These are phyloP conservation scores for Tachypleus tridentatus DNA, from an alignment of 1,140 invertebrate genomes.

Conservation along the genomic window DNA sequence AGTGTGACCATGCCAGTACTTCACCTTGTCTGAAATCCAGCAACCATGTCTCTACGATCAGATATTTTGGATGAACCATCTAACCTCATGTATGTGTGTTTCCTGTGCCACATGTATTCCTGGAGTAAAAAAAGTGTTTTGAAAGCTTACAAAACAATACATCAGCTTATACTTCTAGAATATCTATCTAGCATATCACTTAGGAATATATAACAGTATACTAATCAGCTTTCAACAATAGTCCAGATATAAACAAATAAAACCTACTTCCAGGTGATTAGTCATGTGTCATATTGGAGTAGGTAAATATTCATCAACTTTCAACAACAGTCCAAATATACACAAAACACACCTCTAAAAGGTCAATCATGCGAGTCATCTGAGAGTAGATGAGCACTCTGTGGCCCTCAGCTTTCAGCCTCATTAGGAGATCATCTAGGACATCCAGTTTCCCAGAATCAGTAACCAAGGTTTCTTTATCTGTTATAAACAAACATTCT, in stretches of 20 bases:
- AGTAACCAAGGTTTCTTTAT: slow-evolving; percentile 79
- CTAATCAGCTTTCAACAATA: too few relatives aligned
- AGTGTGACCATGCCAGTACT: too few relatives aligned
- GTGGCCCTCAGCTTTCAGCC: slow-evolving; percentile 74
- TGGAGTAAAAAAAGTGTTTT: slow-evolving; percentile 31
- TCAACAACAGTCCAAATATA: too few relatives aligned
- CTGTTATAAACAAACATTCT: slow-evolving; percentile 33
- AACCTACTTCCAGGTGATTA: too few relatives aligned
- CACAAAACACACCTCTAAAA: slow-evolving; percentile 60
- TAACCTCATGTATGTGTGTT: slow-evolving; percentile 81
- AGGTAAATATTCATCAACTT: too few relatives aligned
- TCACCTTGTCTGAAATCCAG: slow-evolving; percentile 63
- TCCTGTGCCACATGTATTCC: slow-evolving; percentile 89
- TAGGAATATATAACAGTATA: too few relatives aligned
- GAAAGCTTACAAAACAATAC: too few relatives aligned
- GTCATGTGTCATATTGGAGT: too few relatives aligned
- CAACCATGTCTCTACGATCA: slow-evolving; percentile 81
- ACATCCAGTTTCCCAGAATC: slow-evolving; percentile 88
- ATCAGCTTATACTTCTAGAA: too few relatives aligned
- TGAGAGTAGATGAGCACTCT: slow-evolving; percentile 92
- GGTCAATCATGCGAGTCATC: slow-evolving; percentile 94
- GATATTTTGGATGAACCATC: slow-evolving; percentile 88
- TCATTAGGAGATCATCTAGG: slow-evolving; percentile 65
- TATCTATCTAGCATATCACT: too few relatives aligned
- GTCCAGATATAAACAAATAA: too few relatives aligned